Evolutionary conservation across 1,140 invertebrate genomes (phyloP).

Genomic region (Tetramorium alpestre): DNA sequence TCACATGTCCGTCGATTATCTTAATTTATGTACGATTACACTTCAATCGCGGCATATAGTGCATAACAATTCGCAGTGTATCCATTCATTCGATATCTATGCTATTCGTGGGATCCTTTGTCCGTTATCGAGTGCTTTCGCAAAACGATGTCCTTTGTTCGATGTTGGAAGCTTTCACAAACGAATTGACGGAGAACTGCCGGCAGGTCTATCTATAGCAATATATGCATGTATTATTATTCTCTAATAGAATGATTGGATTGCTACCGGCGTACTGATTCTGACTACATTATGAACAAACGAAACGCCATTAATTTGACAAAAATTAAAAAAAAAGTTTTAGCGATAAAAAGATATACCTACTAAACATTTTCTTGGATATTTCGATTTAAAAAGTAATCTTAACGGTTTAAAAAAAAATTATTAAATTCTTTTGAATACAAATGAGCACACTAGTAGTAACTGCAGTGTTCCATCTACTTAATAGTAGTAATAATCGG

Average conservation of each 20-base stretch:
- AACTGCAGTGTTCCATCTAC: not conserved
- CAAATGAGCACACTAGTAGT: not conserved
- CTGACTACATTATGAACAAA: constrained; percentile 33
- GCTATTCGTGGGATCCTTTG: constrained; percentile 69
- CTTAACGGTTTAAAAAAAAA: not conserved
- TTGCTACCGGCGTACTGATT: constrained; percentile 52
- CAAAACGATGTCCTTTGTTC: constrained; percentile 72
- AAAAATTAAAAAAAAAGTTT: no score
- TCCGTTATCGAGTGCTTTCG: constrained; percentile 70
- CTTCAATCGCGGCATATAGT: constrained; percentile 56
- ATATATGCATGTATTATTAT: constrained; percentile 60
- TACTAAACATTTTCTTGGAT: not conserved
- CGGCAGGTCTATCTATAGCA: constrained; percentile 43
- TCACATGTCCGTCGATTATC: constrained; percentile 46
- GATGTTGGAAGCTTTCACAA: constrained; percentile 64
- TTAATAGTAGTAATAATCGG: constrained; percentile 25
- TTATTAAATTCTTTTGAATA: not conserved
- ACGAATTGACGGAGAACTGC: constrained; percentile 70
- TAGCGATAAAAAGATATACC: not conserved
- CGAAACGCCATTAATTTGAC: not conserved
- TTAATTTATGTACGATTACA: constrained; percentile 70
- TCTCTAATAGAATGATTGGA: constrained; percentile 69
- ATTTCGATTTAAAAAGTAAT: no score
- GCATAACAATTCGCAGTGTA: constrained; percentile 49
- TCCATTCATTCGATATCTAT: constrained; percentile 65